Percentiles rank a stretch among this genome's conserved stretches.
These are phyloP conservation scores for Pomacea canaliculata DNA, from an alignment of 2,888 invertebrate species.

Conservation along the genomic window DNA sequence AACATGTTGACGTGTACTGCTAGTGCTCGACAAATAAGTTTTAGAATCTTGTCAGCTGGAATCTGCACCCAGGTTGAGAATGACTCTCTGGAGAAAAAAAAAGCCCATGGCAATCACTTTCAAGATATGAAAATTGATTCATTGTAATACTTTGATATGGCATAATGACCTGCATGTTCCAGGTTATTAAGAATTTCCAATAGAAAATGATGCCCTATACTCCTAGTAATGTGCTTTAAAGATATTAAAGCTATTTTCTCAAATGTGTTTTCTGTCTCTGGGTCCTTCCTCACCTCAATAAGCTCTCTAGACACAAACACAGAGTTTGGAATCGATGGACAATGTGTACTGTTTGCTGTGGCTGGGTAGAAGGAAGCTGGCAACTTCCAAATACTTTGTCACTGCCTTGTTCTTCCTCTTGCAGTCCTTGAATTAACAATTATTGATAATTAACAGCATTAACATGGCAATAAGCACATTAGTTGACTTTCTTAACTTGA, in stretches of 20 bases:
- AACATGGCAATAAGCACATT: too few species aligned
- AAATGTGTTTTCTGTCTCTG: too few species aligned
- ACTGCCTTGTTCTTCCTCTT: conserved; percentile 1
- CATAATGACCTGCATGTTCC: too few species aligned
- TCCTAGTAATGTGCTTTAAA: too few species aligned
- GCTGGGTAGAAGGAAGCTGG: conserved; percentile 5
- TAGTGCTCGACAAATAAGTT: conserved; percentile 9
- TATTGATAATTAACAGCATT: too few species aligned
- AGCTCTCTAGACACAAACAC: conserved; percentile 5
- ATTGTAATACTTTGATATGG: too few species aligned
- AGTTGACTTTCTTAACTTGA: too few species aligned
- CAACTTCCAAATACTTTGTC: not conserved
- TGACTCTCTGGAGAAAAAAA: conserved; percentile 10
- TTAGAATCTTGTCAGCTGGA: not conserved
- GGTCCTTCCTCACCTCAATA: conserved; percentile 6
- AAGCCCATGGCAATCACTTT: too few species aligned
- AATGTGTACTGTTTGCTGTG: not conserved
- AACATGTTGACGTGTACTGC: conserved; percentile 16
- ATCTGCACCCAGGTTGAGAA: conserved; percentile 4
- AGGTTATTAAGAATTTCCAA: too few species aligned
- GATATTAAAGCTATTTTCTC: too few species aligned
- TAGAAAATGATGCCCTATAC: too few species aligned
- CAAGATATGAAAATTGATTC: too few species aligned
- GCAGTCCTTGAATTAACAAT: not conserved
- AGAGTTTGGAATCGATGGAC: conserved; percentile 11